A percentile compares a stretch with the other conserved stretches of the same genome.
These are phyloP conservation scores for Myotis brandtii DNA, from an alignment of 2,113 vertebrate genomes.

Conservation along the genomic window DNA sequence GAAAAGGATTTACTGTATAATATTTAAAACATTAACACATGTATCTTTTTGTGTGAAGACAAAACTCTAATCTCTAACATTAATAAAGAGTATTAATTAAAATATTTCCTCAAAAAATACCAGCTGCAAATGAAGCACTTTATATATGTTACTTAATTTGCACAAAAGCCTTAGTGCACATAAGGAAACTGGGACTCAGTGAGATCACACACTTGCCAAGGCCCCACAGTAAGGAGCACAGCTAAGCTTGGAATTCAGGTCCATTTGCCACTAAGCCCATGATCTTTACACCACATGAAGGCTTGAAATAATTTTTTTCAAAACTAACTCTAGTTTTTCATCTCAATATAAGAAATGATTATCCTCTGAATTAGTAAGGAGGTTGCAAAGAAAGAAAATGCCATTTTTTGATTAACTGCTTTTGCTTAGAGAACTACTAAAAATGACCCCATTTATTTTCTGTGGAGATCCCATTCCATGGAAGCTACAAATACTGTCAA, in stretches of 20 bases:
- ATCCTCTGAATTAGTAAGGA: not conserved
- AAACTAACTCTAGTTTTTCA: not conserved
- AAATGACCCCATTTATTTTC: not conserved
- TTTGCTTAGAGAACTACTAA: not conserved
- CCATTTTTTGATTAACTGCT: not conserved
- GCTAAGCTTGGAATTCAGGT: not conserved
- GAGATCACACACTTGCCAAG: not conserved
- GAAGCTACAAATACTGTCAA: not conserved
- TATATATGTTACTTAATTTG: not conserved
- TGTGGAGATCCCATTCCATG: not conserved
- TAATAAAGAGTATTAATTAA: not conserved
- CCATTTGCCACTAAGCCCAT: not conserved
- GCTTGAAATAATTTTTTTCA: not conserved
- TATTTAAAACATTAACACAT: not conserved
- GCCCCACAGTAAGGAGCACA: not conserved
- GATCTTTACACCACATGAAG: not conserved
- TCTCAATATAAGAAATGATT: not conserved
- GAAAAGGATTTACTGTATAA: not conserved
- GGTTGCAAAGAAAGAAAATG: not conserved
- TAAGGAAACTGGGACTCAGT: not conserved
- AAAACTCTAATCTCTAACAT: not conserved
- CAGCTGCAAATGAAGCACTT: not conserved
- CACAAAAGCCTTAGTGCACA: not conserved
- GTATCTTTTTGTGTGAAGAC: not conserved
- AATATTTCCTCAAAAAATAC: conserved; percentile 34